Conservation (phyloP, 2,113 vertebrate genomes). For the Corythornis cristatus region DNA sequence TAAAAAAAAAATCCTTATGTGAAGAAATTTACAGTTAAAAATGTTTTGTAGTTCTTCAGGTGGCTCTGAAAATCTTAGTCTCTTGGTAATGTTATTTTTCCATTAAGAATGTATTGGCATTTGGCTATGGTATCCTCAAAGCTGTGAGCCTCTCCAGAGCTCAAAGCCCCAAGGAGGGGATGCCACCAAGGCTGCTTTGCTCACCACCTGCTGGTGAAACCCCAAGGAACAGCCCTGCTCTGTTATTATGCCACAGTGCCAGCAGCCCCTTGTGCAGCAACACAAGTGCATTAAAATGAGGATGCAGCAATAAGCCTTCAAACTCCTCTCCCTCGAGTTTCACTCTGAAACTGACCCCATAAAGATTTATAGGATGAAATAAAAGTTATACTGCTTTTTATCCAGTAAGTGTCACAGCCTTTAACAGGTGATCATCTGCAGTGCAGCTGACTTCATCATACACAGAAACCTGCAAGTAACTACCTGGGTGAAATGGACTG, state of each 20-base stretch:
- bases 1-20: neutral
- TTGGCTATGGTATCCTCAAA: neutral
- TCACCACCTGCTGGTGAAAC: neutral
- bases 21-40: neutral
- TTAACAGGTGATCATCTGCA: neutral
- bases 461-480: neutral
- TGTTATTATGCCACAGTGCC: neutral
- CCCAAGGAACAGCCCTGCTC: neutral
- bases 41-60: neutral
- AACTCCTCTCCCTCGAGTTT: neutral
- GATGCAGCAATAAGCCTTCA: neutral
- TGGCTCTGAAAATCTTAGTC: neutral
- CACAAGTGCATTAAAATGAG: neutral
- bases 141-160: neutral
- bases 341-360: neutral
- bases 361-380: constrained; percentile 8
- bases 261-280: neutral
- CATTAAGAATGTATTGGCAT: neutral
- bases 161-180: neutral
- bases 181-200: neutral
- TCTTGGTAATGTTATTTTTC: neutral
- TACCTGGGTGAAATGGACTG: neutral
- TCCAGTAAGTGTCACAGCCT: neutral
- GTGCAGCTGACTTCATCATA: neutral
- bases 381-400: neutral